Evolutionary conservation across 1,140 invertebrate genomes (phyloP).

Genomic region (Drosophila arizonae): DNA sequence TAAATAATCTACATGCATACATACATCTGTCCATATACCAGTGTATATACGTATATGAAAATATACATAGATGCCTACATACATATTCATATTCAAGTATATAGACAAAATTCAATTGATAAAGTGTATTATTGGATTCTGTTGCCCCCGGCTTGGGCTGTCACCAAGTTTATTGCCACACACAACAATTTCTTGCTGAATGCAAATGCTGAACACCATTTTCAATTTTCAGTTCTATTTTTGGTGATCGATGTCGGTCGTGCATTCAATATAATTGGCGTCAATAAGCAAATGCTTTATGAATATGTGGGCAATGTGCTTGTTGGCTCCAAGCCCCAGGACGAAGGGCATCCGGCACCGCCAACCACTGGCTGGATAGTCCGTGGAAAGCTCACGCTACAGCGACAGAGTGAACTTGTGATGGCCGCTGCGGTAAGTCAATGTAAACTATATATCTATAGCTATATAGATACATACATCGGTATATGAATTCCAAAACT

Average conservation of each 20-base stretch:
- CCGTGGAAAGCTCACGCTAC: constrained; percentile 76
- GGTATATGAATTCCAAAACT: too few species aligned
- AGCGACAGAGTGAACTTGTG: constrained; percentile 65
- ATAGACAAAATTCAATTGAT: constrained; percentile 72
- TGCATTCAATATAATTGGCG: constrained; percentile 77
- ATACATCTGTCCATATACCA: constrained; percentile 12
- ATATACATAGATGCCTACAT: constrained; percentile 9
- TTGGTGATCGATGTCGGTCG: constrained; percentile 67
- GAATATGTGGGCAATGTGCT: constrained; percentile 79
- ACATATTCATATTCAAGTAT: constrained; percentile 10
- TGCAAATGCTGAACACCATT: constrained; percentile 32
- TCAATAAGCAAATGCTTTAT: constrained; percentile 81
- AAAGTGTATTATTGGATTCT: constrained; percentile 60
- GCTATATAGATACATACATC: not conserved
- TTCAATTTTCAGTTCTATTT: constrained; percentile 72
- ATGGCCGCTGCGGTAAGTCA: constrained; percentile 78
- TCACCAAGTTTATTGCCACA: constrained; percentile 65
- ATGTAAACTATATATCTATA: not conserved
- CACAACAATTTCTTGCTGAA: constrained; percentile 28
- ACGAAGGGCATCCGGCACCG: constrained; percentile 66
- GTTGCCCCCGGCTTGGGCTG: constrained; percentile 40
- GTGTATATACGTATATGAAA: not conserved
- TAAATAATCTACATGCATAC: constrained; percentile 23
- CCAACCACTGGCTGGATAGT: constrained; percentile 82
- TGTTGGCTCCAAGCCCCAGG: constrained; percentile 78